Percentiles rank a stretch among this genome's conserved stretches.
phyloP scores from a whole-genome alignment of 2,888 invertebrate genomes.

The Lasiommata megera region DNA sequence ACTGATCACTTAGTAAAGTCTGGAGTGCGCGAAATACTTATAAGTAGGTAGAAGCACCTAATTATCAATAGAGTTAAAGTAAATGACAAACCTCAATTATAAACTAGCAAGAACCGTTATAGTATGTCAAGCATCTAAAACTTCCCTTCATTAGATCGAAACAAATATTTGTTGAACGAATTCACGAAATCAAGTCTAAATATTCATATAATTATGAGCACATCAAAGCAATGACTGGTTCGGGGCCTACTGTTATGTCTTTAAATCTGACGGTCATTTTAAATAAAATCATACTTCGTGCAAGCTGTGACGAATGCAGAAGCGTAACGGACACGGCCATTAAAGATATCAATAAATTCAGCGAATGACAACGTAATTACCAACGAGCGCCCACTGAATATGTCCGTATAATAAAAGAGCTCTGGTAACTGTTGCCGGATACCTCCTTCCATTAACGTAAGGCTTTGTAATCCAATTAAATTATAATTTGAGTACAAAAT shows the following conservation, averaged over 20 bases:
- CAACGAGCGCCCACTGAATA: conserved; percentile 50
- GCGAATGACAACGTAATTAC: conserved; percentile 63
- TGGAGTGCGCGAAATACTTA: too few relatives aligned
- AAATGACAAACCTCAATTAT: too few relatives aligned
- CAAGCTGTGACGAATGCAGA: conserved; percentile 45
- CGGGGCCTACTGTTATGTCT: conserved; percentile 18
- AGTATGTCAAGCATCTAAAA: too few relatives aligned
- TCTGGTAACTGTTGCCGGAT: conserved; percentile 39
- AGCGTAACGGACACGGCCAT: conserved; percentile 56
- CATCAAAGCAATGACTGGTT: neutral
- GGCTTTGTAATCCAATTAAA: conserved; percentile 55
- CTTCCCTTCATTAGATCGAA: too few relatives aligned
- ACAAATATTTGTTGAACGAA: neutral
- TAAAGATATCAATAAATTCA: conserved; percentile 62
- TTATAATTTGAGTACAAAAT: conserved; percentile 37
- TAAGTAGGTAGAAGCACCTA: too few relatives aligned
- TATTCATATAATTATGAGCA: neutral
- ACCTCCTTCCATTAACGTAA: conserved; percentile 54
- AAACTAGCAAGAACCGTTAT: too few relatives aligned
- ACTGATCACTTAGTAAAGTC: too few relatives aligned
- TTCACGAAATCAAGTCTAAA: neutral
- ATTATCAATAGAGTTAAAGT: too few relatives aligned
- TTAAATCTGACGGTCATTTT: conserved; percentile 28
- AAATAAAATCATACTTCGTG: conserved; percentile 30
- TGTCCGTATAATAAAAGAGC: conserved; percentile 49